These are phyloP conservation scores for Papilio glaucus DNA, from an alignment of 1,140 invertebrate species.

Conservation along the genomic window DNA sequence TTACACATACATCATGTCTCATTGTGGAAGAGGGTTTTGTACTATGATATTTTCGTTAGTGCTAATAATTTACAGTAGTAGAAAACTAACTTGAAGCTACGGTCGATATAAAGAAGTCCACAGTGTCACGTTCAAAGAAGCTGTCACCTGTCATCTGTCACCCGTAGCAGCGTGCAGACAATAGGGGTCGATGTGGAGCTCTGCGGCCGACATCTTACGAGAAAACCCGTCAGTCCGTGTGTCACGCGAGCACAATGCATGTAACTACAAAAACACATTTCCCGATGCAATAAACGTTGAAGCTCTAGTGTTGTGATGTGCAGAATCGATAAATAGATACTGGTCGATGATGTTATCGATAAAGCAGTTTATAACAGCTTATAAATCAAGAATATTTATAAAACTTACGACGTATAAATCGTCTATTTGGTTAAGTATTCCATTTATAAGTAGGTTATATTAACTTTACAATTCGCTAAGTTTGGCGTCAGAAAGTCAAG, in stretches of 20 bases:
- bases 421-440: too few species aligned
- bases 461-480: too few species aligned
- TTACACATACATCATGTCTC: neutral
- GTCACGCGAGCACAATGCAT: constrained; percentile 6
- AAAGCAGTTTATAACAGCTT: too few species aligned
- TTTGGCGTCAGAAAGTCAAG: too few species aligned
- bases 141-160: constrained; percentile 11
- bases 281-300: constrained; percentile 1
- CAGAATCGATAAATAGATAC: neutral
- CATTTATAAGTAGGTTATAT: too few species aligned
- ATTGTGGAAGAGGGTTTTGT: too few species aligned
- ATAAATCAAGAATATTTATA: too few species aligned
- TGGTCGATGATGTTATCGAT: neutral
- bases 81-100: constrained; percentile 1
- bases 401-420: too few species aligned
- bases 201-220: constrained; percentile 3
- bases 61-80: constrained; percentile 13
- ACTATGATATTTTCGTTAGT: too few species aligned
- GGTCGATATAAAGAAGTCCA: neutral
- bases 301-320: neutral
- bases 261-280: constrained; percentile 8
- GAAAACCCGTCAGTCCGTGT: constrained; percentile 14
- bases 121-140: constrained; percentile 18
- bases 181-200: constrained; percentile 15
- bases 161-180: neutral